Evolutionary conservation across 2,888 invertebrate species (phyloP), one percentile per base, ranked within the genome.

Genomic region (Drosophila prolongata): DNA sequence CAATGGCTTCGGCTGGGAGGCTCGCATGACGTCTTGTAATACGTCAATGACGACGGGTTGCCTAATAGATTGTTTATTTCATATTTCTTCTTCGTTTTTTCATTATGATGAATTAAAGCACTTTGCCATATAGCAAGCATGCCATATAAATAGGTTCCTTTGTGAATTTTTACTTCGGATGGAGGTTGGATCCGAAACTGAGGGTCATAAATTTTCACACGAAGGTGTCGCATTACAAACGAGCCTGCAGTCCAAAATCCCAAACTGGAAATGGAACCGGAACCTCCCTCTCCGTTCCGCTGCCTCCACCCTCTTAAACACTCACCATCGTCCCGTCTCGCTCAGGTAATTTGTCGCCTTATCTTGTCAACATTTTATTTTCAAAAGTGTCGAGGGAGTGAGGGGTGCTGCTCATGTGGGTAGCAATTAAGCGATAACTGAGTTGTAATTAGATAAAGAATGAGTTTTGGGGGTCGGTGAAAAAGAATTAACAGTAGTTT

Each of bases 11-110:
- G 69, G 35, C 24, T 42, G 40, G 40, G 55, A 72, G 79, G 82
- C 79, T 90, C 80, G 91, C 91, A 91, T 91, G 91, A 89, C 89
- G 86, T 89, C 82, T 77, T 89, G 91, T 89, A 90, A 91, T 91
- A 91, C 91, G 90, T 91, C 91, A 91, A 89, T 89, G 89, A 82
- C 91, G 80, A 88, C 91, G 90, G 91, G 91, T 89, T 87, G 91
- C 90, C 91, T 87, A 88, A 87, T 86, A 83, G 87, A 87, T 89
- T 87, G 78, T 87, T 86, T 90, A 79, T 86, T 78, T 77, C 62
- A 44, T 73, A 34, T 43, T 19, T 68, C 50, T 54, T 27, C 35
- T 52, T 42, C 34, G 27, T 47, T 49, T 56, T 57, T 54, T 68
- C 38, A 38, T 59, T 61, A 77, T 83, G 85, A 87, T 84, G 79